Evolutionary conservation across 2,797 vertebrate species (phyloP), one percentile per base, ranked within the genome.

Genomic region (Microctenopoma stevenorrisi): DNA sequence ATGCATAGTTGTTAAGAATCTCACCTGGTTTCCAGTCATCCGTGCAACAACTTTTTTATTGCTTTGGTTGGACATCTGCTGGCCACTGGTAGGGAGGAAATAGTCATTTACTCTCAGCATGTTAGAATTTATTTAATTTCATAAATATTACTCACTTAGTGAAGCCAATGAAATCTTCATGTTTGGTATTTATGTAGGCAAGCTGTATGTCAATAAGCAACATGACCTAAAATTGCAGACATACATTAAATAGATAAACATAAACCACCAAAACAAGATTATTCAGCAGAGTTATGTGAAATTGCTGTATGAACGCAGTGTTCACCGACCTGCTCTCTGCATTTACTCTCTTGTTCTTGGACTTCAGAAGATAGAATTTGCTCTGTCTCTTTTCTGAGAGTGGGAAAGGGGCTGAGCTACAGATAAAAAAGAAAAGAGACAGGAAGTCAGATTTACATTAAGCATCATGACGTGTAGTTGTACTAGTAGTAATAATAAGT

Each of bases 141-240:
- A 1, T 26, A 40, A 7, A 66, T 51, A 16, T 46, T 47, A 94
- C 97, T 86, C 90, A 98, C 97, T 95, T 96, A 65, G 95, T 92
- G 3, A 98, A 97, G 71, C 96, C 96, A 68, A 97, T 96, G 86
- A 98, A 98, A 83, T 98, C 97, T 86, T 98, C 96, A 0, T 98
- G 96, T 86, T 97, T 98, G 65, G 96, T 98, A 74, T 98, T 98
- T 79, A 98, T 97, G 79, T 98, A 98, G 69, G 97, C 95, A 13
- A 97, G 94, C 78, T 98, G 97, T 72, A 98, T 95, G 78, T 98
- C 96, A 82, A 98, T 96, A 75, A 96, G 84, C 30, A 98, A 82
- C 71, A 96, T 86, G 54, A 97, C 94, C 97, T 98, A n/a, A 66
- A 86, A 37, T 59, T 64, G 25, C 14, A 30, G 18, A 80, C 16